phyloP scores from a whole-genome alignment of 2,888 invertebrate species.

The Brassicogethes aeneus region DNA sequence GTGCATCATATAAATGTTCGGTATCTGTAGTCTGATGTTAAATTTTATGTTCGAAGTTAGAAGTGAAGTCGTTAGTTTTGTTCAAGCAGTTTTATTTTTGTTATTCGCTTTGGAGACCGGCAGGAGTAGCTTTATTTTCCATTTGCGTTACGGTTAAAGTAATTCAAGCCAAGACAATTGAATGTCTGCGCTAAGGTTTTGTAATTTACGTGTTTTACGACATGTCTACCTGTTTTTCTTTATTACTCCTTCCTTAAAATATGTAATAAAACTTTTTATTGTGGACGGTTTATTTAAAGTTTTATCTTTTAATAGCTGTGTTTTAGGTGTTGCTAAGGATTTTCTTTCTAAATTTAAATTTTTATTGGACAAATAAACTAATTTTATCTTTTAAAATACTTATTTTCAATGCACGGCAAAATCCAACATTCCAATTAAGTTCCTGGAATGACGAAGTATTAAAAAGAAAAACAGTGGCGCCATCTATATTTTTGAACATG shows the following conservation, averaged over 20 bases:
- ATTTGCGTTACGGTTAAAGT: neutral
- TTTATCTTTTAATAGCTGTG: neutral
- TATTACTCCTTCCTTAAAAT: neutral
- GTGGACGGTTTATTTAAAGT: neutral
- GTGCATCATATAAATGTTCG: slow-evolving; percentile 24
- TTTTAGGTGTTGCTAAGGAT: too few species aligned
- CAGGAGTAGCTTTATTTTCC: neutral
- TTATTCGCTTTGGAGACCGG: slow-evolving; percentile 2
- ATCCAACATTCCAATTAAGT: too few species aligned
- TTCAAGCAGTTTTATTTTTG: slow-evolving; percentile 10
- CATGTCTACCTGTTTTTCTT: neutral
- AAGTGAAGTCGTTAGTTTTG: slow-evolving; percentile 28
- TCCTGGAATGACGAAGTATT: too few species aligned
- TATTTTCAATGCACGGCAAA: too few species aligned
- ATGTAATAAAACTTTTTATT: neutral
- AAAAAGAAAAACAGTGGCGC: too few species aligned
- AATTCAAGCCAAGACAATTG: slow-evolving; percentile 1
- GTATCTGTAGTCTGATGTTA: slow-evolving; percentile 28
- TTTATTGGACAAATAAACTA: too few species aligned
- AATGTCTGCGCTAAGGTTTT: neutral
- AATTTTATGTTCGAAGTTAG: slow-evolving; percentile 32
- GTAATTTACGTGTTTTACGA: neutral
- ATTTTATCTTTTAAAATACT: too few species aligned
- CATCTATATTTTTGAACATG: too few species aligned
- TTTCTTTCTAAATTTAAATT: too few species aligned